Conservation (phyloP, 2,888 invertebrate species). For the Tipula confusa region DNA sequence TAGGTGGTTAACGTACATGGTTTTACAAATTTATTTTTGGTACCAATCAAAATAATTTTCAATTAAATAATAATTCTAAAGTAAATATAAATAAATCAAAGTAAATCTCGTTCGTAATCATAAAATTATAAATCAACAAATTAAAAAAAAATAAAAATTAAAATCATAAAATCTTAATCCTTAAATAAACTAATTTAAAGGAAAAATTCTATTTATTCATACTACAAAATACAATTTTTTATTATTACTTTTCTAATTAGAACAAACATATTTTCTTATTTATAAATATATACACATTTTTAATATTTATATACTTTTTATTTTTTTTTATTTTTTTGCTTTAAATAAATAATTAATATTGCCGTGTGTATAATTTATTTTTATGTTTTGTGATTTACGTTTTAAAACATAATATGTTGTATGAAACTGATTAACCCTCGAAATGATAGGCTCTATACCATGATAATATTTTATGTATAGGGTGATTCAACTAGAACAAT, state of each 20-base stretch:
- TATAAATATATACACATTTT: background rate
- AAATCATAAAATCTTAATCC: background rate
- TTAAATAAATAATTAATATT: constrained; percentile 16
- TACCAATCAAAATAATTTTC: background rate
- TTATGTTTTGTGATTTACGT: background rate
- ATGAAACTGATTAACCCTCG: background rate
- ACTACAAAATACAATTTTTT: background rate
- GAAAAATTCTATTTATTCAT: background rate
- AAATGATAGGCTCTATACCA: no score
- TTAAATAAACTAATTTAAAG: background rate
- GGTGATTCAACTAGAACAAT: no score
- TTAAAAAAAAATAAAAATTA: no score
- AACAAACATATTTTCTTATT: background rate
- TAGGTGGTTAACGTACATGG: no score
- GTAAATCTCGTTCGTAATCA: background rate
- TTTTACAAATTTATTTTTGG: background rate
- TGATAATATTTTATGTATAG: no score
- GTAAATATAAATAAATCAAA: constrained; percentile 12
- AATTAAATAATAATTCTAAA: background rate
- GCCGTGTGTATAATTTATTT: constrained; percentile 25
- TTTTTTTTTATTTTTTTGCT: background rate
- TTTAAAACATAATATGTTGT: background rate
- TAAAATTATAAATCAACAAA: background rate
- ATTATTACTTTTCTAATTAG: constrained; percentile 12
- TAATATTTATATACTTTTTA: background rate